A percentile compares a stretch with the other conserved stretches of the same genome.
Conservation (phyloP, 2,888 invertebrate species). For the Pseudococcus longispinus region DNA sequence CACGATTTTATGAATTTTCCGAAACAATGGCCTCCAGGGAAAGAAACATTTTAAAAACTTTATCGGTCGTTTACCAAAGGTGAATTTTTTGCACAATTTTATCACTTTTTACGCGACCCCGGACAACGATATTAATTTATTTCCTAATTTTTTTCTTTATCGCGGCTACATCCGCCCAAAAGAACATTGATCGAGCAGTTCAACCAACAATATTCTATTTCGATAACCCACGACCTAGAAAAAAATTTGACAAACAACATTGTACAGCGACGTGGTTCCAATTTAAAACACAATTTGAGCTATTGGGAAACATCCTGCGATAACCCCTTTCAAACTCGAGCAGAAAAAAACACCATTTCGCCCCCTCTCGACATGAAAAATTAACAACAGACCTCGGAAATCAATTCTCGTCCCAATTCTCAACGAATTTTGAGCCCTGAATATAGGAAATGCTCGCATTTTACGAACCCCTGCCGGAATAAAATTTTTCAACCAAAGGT, state of each 20-base stretch:
- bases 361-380: background rate
- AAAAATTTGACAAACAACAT: background rate
- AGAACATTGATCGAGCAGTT: background rate
- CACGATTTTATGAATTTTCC: background rate
- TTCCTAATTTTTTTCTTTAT: background rate
- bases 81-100: background rate
- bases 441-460: background rate
- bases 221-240: background rate
- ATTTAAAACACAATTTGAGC: background rate
- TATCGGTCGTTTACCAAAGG: too few species aligned
- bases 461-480: background rate
- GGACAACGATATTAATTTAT: background rate
- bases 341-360: background rate
- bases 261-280: background rate
- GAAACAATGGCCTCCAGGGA: background rate
- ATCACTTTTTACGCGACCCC: background rate
- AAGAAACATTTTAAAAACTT: background rate
- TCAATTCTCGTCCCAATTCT: background rate
- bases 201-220: background rate
- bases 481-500: background rate
- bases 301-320: background rate
- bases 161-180: background rate
- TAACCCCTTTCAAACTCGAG: background rate
- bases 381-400: background rate
- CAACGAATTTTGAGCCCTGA: background rate